Evolutionary conservation across 2,113 vertebrate species (phyloP).

Genomic region (Corydoras maculifer): DNA sequence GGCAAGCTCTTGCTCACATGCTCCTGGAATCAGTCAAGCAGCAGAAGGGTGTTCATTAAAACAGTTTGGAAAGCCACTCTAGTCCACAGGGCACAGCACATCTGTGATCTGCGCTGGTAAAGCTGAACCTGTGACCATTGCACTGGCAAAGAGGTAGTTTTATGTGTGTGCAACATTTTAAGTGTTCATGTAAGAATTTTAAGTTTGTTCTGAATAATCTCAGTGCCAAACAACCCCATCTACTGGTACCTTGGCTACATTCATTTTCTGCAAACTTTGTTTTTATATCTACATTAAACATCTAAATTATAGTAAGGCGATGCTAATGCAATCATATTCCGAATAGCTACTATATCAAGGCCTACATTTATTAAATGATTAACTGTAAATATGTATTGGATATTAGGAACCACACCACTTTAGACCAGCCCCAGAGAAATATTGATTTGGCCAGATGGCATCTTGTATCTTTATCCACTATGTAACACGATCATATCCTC

Average conservation of each 20-base stretch:
- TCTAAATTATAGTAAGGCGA: neutral
- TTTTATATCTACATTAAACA: neutral
- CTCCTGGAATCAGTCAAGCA: conserved; percentile 33
- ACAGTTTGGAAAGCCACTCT: conserved; percentile 41
- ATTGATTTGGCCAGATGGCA: conserved; percentile 34
- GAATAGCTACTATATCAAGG: neutral
- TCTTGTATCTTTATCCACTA: conserved; percentile 22
- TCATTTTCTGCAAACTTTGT: neutral
- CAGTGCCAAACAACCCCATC: conserved; percentile 24
- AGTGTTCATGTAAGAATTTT: conserved; percentile 10
- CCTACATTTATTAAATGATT: neutral
- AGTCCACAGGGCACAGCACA: neutral
- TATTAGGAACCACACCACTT: neutral
- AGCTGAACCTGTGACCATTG: neutral
- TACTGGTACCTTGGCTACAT: conserved; percentile 20
- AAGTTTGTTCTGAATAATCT: conserved; percentile 6
- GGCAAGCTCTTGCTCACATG: conserved; percentile 43
- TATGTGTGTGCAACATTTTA: conserved; percentile 12
- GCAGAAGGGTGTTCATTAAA: conserved; percentile 45
- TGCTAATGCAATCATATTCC: neutral
- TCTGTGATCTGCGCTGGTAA: conserved; percentile 7
- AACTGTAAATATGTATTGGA: neutral
- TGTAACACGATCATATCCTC: conserved; percentile 35
- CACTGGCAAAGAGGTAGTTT: neutral
- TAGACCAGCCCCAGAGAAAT: conserved; percentile 10